Conservation (phyloP, 1,140 invertebrate genomes). For the Drosophila chauvacae region DNA sequence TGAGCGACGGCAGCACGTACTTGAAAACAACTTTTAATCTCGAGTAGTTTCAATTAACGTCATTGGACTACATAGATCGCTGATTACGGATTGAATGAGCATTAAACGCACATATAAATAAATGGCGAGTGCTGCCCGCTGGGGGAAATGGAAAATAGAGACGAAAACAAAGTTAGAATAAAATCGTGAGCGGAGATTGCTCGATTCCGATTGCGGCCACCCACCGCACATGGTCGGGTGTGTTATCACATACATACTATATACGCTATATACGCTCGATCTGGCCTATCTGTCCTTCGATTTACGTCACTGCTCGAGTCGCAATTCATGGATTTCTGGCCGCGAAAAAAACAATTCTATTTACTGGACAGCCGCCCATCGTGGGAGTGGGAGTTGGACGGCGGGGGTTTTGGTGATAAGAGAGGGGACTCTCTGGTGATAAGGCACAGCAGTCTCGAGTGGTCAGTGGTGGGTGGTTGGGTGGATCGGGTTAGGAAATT, state of each 20-base stretch:
- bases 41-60: conserved; percentile 83
- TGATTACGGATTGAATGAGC: conserved; percentile 69
- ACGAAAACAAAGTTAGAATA: conserved; percentile 52
- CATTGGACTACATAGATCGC: conserved; percentile 82
- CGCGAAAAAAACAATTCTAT: conserved; percentile 40
- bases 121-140: not conserved
- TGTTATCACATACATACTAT: conserved; percentile 8
- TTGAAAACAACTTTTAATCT: conserved; percentile 80
- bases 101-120: conserved; percentile 55
- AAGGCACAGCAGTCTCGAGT: conserved; percentile 13
- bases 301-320: conserved; percentile 67
- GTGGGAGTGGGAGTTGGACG: conserved; percentile 26
- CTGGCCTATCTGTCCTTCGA: conserved; percentile 48
- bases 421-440: conserved; percentile 19
- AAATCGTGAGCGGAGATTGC: conserved; percentile 49
- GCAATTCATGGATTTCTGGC: conserved; percentile 71
- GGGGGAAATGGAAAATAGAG: conserved; percentile 41
- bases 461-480: conserved; percentile 30
- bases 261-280: conserved; percentile 30
- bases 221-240: conserved; percentile 57
- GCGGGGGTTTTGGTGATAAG: not conserved
- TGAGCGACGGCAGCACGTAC: conserved; percentile 49
- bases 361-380: conserved; percentile 15
- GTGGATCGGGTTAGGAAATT: conserved; percentile 37
- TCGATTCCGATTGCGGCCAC: conserved; percentile 67